Conservation (phyloP, 2,888 invertebrate genomes). For the Fragum whitleyi region DNA sequence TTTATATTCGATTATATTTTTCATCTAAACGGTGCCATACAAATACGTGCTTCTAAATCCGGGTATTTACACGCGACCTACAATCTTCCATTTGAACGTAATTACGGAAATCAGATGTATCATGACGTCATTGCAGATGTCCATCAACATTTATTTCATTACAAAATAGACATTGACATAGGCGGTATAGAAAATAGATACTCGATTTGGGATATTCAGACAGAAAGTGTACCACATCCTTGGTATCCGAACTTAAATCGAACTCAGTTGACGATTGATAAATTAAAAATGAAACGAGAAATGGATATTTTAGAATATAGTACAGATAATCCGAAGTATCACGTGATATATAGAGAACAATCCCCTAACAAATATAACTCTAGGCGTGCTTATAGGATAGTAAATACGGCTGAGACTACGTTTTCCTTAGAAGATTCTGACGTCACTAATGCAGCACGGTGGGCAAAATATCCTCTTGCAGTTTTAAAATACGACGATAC, state of each 20-base stretch:
- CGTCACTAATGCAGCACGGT: constrained; percentile 72
- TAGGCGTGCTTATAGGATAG: constrained; percentile 74
- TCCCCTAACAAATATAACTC: constrained; percentile 71
- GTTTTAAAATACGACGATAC: constrained; percentile 79
- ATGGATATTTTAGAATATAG: constrained; percentile 70
- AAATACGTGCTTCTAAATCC: constrained; percentile 74
- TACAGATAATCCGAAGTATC: constrained; percentile 70
- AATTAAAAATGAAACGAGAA: constrained; percentile 70
- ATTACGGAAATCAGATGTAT: constrained; percentile 73
- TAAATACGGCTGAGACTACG: constrained; percentile 66
- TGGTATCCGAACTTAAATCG: constrained; percentile 67
- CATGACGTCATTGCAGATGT: constrained; percentile 74
- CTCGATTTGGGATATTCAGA: constrained; percentile 69
- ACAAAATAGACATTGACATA: constrained; percentile 81
- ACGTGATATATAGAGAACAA: constrained; percentile 70
- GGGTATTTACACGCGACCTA: constrained; percentile 79
- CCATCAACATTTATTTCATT: constrained; percentile 80
- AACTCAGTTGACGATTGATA: constrained; percentile 69
- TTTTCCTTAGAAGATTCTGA: constrained; percentile 70
- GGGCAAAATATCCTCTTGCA: constrained; percentile 78
- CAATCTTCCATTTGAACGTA: constrained; percentile 69
- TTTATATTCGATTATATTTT: constrained; percentile 81
- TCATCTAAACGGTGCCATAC: constrained; percentile 79
- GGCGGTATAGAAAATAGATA: constrained; percentile 75
- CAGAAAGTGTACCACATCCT: constrained; percentile 64